Evolutionary conservation across 2,113 vertebrate species (phyloP).

Genomic region (Ageneiosus marmoratus): DNA sequence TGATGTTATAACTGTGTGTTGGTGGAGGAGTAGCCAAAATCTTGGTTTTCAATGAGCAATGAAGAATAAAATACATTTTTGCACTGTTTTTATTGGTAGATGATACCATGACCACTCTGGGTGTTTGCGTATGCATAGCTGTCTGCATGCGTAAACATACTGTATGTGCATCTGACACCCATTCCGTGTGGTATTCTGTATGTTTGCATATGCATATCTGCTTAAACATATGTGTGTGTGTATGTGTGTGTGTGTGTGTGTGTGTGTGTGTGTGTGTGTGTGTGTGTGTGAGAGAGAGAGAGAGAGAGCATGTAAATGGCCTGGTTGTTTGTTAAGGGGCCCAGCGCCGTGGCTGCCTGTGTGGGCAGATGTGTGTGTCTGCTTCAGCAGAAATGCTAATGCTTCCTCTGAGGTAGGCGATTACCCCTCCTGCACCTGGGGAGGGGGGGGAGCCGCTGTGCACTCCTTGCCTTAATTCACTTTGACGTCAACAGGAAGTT

Average conservation of each 20-base stretch:
- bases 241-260: conserved; percentile 10
- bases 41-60: conserved; percentile 5
- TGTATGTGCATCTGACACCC: background rate
- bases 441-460: conserved; percentile 71
- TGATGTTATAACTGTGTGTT: background rate
- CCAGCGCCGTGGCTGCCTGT: conserved; percentile 18
- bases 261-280: conserved; percentile 31
- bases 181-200: background rate
- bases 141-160: background rate
- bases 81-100: background rate
- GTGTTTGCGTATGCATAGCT: background rate
- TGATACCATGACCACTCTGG: background rate
- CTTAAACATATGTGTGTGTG: conserved; percentile 34
- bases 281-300: conserved; percentile 10
- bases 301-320: conserved; percentile 5
- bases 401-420: conserved; percentile 74
- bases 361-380: conserved; percentile 55
- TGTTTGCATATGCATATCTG: conserved; percentile 32
- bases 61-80: conserved; percentile 1
- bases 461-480: conserved; percentile 65
- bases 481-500: conserved; percentile 79
- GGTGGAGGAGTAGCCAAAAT: background rate
- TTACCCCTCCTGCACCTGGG: conserved; percentile 75
- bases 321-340: conserved; percentile 50
- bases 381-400: conserved; percentile 71